phyloP scores from a whole-genome alignment of 1,140 invertebrate species.

The Meloidogyne floridensis region DNA sequence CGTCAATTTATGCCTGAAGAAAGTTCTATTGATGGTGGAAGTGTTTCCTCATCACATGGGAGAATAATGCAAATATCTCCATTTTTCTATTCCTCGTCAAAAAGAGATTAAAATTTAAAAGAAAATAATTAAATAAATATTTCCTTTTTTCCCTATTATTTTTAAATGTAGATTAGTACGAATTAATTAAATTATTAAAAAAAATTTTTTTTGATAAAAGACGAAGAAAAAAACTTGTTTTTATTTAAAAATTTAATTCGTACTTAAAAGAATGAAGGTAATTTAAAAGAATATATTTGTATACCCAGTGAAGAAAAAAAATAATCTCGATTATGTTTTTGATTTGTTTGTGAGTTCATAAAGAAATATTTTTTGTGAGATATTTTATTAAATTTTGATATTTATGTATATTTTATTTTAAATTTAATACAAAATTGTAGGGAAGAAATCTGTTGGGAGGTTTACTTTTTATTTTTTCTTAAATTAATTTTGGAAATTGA shows the following conservation, averaged over 20 bases:
- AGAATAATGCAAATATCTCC: slow-evolving; percentile 25
- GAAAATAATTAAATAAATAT: not conserved
- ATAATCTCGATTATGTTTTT: too few relatives aligned
- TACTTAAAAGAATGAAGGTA: not conserved
- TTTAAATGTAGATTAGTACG: not conserved
- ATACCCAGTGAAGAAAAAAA: not conserved
- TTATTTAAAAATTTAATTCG: not conserved
- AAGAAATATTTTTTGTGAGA: too few relatives aligned
- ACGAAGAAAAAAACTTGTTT: too few relatives aligned
- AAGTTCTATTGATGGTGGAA: not conserved
- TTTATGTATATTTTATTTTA: too few relatives aligned
- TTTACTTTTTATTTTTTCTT: too few relatives aligned
- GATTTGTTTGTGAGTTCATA: too few relatives aligned
- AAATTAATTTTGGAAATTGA: too few relatives aligned
- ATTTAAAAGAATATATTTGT: not conserved
- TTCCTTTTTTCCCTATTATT: too few relatives aligned
- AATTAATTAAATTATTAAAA: not conserved
- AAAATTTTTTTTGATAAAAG: not conserved
- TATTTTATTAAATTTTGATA: too few relatives aligned
- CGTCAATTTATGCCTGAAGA: not conserved
- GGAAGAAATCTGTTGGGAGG: too few relatives aligned
- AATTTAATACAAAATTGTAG: too few relatives aligned
- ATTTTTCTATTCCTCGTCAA: slow-evolving; percentile 23
- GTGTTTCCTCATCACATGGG: not conserved
- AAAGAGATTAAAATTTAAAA: slow-evolving; percentile 1